Evolutionary conservation across 2,113 vertebrate species (phyloP), one percentile per base, ranked within the genome.

Genomic region (Ginglymostoma cirratum): DNA sequence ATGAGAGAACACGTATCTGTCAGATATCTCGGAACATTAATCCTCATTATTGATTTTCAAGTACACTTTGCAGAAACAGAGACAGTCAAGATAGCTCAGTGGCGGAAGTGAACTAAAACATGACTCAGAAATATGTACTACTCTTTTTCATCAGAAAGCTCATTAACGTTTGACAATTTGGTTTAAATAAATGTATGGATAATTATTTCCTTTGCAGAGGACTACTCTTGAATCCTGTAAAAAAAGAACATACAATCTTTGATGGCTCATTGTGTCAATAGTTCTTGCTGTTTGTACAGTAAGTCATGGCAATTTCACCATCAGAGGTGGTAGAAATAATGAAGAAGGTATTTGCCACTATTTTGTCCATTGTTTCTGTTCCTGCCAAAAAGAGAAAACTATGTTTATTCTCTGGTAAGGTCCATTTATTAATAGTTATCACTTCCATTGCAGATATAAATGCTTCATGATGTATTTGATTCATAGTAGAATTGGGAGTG

Each of bases 141-240:
- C 83, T 72, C 72, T 96, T 96, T 27, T 69, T 96, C 72, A 85
- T 96, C 65, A 92, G 85, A 76, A 95, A 92, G 45, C 76, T 89
- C 27, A 76, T 96, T 96, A 96, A 96, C 86, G 48, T 96, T 90
- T 96, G 95, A 93, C 85, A 95, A 55, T 90, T 65, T 95, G 8
- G 38, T 67, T 96, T 96, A 94, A 96, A 65, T 96, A 96, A 96
- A 96, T 61, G 70, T 70, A 96, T 94, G 90, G 96, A 61, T 80
- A 96, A 96, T 96, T 96, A 67, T 52, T 92, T 89, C 45, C 55
- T 92, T 96, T 96, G 69, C 69, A 95, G 45, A 30, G 52, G 67
- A 55, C 86, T 92, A 23, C 66, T 38, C 96, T 72, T n/a, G 69
- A 92, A 45, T 92, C 67, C n/a, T 80, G 42, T 86, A 83, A 89